Conservation (phyloP, 2,113 vertebrate genomes). For the Shinisaurus crocodilurus region DNA sequence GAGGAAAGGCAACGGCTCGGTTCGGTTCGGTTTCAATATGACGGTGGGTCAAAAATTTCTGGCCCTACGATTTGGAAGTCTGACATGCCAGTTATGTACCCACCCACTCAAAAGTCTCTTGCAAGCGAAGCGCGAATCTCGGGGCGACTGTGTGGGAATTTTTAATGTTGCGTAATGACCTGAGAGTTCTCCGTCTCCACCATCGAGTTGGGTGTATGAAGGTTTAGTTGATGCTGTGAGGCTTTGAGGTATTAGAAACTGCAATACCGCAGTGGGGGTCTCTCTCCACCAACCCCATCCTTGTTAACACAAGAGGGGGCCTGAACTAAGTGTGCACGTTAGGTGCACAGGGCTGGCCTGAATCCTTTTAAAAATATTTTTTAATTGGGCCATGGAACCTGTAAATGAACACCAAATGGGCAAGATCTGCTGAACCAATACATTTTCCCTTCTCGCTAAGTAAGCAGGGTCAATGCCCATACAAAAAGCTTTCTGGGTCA, state of each 20-base stretch:
- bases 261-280: neutral
- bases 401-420: neutral
- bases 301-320: neutral
- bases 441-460: neutral
- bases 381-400: neutral
- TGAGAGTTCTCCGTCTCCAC: no score
- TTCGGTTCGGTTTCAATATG: neutral
- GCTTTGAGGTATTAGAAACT: neutral
- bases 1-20: neutral
- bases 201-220: neutral
- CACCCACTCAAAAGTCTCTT: neutral
- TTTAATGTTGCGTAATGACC: neutral
- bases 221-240: neutral
- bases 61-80: no score
- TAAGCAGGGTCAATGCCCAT: no score
- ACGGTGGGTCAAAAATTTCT: neutral
- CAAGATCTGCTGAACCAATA: neutral
- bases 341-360: neutral
- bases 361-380: neutral
- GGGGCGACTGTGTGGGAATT: neutral
- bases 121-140: neutral
- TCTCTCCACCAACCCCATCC: no score
- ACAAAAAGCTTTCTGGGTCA: no score
- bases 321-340: neutral
- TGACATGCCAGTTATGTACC: accelerated